Conservation (phyloP, 2,113 vertebrate species). For the Amphilophus citrinellus region DNA sequence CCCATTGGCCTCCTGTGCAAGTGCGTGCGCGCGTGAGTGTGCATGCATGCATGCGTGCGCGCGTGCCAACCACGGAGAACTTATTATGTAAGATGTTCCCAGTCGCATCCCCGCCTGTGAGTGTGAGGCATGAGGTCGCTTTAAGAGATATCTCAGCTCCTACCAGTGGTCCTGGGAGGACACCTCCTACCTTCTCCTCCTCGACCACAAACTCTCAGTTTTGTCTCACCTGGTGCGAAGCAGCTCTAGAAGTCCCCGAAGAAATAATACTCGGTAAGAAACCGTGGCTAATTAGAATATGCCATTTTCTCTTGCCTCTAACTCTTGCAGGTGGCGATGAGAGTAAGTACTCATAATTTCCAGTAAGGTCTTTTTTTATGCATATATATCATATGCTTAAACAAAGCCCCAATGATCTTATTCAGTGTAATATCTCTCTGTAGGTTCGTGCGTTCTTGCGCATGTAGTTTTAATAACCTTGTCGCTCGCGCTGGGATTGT, state of each 20-base stretch:
- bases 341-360: conserved; percentile 5
- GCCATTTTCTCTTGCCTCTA: neutral
- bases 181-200: conserved; percentile 53
- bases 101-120: conserved; percentile 59
- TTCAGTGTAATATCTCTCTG: neutral
- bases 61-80: conserved; percentile 34
- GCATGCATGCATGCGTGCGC: neutral
- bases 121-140: conserved; percentile 60
- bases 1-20: neutral
- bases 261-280: conserved; percentile 51
- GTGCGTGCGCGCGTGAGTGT: conserved; percentile 7
- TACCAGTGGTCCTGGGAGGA: conserved; percentile 37
- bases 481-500: neutral
- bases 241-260: conserved; percentile 14
- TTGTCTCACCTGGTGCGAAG: conserved; percentile 52
- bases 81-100: conserved; percentile 74
- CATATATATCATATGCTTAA: neutral
- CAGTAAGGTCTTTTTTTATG: neutral
- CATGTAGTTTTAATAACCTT: conserved; percentile 24
- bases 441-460: conserved; percentile 2
- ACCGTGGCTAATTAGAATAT: neutral
- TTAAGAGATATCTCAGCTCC: conserved; percentile 54
- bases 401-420: neutral
- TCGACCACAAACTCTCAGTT: conserved; percentile 37
- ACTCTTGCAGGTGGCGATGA: conserved; percentile 7